Base-by-base conservation (phyloP, 2,797 vertebrate genomes). In the Manis pentadactyla region DNA sequence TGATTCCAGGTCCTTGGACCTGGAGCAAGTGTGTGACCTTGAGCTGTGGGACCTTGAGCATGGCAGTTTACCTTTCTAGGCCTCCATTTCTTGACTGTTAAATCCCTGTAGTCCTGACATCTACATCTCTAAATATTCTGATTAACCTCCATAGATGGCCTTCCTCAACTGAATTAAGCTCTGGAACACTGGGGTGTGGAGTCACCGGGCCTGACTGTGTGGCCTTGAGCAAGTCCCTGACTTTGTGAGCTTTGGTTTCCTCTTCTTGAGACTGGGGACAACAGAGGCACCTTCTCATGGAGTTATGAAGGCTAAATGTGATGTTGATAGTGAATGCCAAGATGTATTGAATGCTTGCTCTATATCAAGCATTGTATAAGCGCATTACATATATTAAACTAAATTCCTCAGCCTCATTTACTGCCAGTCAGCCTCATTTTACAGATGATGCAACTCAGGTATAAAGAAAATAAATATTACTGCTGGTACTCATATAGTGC, bases 361-460 rank as follows among this genome's bases (percentile, higher is more conserved):
- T 73, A 0, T 37, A 27, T 61, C 19, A 34, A 57, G 63, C 53
- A n/a, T 6, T 27, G 46, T 59, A 74, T 8, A 51, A 84, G 66
- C 39, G 61, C 46, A 7, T 74, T 42, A 55, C 49, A 1, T 64
- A 18, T 68, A 8, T 46, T 57, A 46, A 51, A 15, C 79, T 63
- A 23, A 39, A 73, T 95, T 85, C 75, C 82, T 84, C 51, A 64
- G 25, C 61, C 42, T 87, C 23, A 13, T 87, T 93, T 68, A 77
- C 86, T 86, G 61, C 71, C 39, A 46, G 3, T 63, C 51, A 74
- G 87, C n/a, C 64, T 88, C 74, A 82, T 64, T 94, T 93, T 61
- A 90, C 42, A 64, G 63, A 49, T 34, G 69, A 37, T 17, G 37
- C 86, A 93, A 94, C 59, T 15, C 55, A 96, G 49, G 42, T 29